Evolutionary conservation across 2,888 invertebrate genomes (phyloP).

Genomic region (Ochropleura leucogaster): DNA sequence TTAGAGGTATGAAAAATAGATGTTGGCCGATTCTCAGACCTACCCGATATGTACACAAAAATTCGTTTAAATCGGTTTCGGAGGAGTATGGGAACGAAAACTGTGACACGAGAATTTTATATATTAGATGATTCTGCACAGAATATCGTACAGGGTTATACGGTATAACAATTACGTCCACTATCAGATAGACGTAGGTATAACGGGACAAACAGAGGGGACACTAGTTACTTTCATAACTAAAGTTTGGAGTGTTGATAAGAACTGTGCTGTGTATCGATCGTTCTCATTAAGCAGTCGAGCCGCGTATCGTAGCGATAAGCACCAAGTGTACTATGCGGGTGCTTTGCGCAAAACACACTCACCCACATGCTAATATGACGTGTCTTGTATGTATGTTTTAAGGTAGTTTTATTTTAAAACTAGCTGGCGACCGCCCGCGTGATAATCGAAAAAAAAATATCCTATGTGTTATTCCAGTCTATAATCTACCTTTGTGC

Average conservation of each 20-base stretch:
- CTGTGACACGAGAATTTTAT: no score
- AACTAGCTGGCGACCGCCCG: no score
- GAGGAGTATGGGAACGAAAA: no score
- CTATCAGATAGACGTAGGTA: conserved; percentile 46
- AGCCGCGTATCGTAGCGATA: conserved; percentile 75
- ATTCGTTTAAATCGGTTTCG: no score
- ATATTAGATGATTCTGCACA: background rate
- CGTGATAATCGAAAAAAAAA: no score
- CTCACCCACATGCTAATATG: conserved; percentile 70
- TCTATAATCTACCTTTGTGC: no score
- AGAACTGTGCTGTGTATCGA: conserved; percentile 75
- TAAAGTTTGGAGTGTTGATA: conserved; percentile 88
- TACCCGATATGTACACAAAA: no score
- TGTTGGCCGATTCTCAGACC: no score
- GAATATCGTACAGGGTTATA: conserved; percentile 11
- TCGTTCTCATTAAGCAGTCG: conserved; percentile 85
- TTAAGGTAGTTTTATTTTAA: background rate
- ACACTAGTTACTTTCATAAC: conserved; percentile 78
- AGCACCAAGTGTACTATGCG: conserved; percentile 75
- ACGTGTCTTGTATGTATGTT: conserved; percentile 40
- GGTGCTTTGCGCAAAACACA: conserved; percentile 77
- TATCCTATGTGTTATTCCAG: no score
- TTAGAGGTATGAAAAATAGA: no score
- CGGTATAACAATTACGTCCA: conserved; percentile 34
- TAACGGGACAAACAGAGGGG: conserved; percentile 64